A percentile compares a stretch with the other conserved stretches of the same genome.
Conservation (phyloP, 2,113 vertebrate genomes). For the Myrmophylax atrothorax region DNA sequence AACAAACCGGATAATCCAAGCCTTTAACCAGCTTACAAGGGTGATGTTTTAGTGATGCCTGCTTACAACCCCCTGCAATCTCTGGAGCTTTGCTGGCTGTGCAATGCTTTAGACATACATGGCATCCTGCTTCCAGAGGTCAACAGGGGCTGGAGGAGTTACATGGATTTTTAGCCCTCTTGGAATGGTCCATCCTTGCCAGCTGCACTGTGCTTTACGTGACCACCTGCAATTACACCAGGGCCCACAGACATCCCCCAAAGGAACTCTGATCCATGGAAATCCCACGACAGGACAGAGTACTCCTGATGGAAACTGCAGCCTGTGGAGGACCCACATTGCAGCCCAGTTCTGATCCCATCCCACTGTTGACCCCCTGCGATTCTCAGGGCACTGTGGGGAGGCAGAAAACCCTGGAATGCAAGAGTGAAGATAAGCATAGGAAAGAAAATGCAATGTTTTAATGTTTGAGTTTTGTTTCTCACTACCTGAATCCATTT, state of each 20-base stretch:
- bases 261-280: not conserved
- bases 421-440: not conserved
- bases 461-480: accelerated
- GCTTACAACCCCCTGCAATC: not conserved
- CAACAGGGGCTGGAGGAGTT: not conserved
- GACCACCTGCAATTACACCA: accelerated
- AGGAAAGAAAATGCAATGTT: accelerated
- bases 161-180: accelerated
- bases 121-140: not conserved
- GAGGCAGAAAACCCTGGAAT: not conserved
- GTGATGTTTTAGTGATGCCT: accelerated
- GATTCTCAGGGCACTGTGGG: not conserved
- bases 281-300: not conserved
- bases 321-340: accelerated
- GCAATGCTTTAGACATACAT: accelerated
- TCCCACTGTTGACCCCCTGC: accelerated
- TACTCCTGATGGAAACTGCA: not conserved
- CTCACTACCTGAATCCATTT: not conserved
- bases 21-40: not conserved
- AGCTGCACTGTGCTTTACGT: accelerated
- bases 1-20: not conserved
- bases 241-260: accelerated
- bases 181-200: not conserved
- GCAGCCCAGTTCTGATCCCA: not conserved
- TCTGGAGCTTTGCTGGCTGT: not conserved